These are phyloP conservation scores for Phyllotreta striolata DNA, from an alignment of 2,888 invertebrate species.

Conservation along the genomic window DNA sequence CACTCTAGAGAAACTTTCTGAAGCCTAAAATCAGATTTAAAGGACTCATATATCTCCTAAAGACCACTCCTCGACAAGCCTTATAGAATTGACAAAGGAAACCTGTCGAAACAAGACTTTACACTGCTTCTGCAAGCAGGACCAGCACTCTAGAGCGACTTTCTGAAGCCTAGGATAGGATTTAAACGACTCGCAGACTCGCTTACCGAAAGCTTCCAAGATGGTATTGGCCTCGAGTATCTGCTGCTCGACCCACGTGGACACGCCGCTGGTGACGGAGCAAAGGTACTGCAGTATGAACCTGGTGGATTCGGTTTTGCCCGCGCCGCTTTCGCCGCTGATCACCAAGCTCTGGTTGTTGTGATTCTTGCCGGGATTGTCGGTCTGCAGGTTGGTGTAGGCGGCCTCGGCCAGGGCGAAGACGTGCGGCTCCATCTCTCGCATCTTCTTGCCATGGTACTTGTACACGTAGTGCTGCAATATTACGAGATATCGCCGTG, in stretches of 20 bases:
- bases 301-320: slow-evolving; percentile 93
- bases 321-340: slow-evolving; percentile 91
- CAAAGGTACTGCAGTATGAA: slow-evolving; percentile 91
- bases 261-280: slow-evolving; percentile 80
- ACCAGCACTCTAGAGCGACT: too few species aligned
- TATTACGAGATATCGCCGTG: slow-evolving; percentile 21
- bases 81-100: too few species aligned
- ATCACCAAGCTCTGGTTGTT: slow-evolving; percentile 80
- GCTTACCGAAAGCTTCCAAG: slow-evolving; percentile 88
- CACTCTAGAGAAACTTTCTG: too few species aligned
- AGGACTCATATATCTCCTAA: too few species aligned
- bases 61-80: too few species aligned
- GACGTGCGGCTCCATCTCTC: slow-evolving; percentile 84
- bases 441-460: slow-evolving; percentile 85
- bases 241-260: slow-evolving; percentile 95
- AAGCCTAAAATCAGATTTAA: too few species aligned
- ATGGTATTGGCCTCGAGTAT: slow-evolving; percentile 94
- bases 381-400: slow-evolving; percentile 75
- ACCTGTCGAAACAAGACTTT: too few species aligned
- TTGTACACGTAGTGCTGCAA: slow-evolving; percentile 81
- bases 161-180: too few species aligned
- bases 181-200: too few species aligned
- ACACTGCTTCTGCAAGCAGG: too few species aligned
- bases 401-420: slow-evolving; percentile 92
- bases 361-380: slow-evolving; percentile 46